phyloP scores from a whole-genome alignment of 2,888 invertebrate species.

The Ptychoptera albimana region DNA sequence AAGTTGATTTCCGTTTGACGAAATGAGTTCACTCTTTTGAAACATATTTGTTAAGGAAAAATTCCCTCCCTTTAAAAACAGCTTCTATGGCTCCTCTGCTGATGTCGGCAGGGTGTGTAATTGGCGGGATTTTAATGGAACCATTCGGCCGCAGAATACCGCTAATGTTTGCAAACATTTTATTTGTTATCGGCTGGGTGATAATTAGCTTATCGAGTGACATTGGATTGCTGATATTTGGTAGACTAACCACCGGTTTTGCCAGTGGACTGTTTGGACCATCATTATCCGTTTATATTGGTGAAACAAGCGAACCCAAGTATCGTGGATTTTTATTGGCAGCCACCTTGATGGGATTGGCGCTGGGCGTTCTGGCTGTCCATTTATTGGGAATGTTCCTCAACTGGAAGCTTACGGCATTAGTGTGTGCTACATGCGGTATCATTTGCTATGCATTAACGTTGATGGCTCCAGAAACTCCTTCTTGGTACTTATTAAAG shows the following conservation, averaged over 20 bases:
- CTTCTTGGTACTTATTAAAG: slow-evolving; percentile 41
- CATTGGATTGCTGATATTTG: slow-evolving; percentile 33
- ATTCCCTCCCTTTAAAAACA: slow-evolving; percentile 14
- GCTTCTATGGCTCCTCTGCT: slow-evolving; percentile 47
- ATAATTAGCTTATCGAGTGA: slow-evolving; percentile 36
- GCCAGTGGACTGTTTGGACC: slow-evolving; percentile 40
- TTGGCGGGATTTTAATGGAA: slow-evolving; percentile 44
- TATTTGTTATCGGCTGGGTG: slow-evolving; percentile 43
- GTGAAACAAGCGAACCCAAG: slow-evolving; percentile 41
- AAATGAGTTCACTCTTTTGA: no score
- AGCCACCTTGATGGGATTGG: slow-evolving; percentile 37
- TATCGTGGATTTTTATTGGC: slow-evolving; percentile 43
- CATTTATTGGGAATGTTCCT: slow-evolving; percentile 45
- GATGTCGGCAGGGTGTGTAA: slow-evolving; percentile 44
- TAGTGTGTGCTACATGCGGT: slow-evolving; percentile 37
- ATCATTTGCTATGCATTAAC: slow-evolving; percentile 34
- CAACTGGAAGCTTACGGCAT: slow-evolving; percentile 43
- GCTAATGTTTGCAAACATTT: slow-evolving; percentile 37
- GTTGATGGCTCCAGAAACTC: slow-evolving; percentile 41
- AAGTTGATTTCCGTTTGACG: slow-evolving; percentile 7
- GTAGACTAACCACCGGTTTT: slow-evolving; percentile 38
- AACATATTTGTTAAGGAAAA: slow-evolving; percentile 1
- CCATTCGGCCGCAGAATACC: slow-evolving; percentile 41
- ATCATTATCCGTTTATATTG: slow-evolving; percentile 39
- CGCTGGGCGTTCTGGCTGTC: slow-evolving; percentile 38